A percentile compares a stretch with the other conserved stretches of the same genome.
Conservation (phyloP, 2,797 vertebrate genomes). For the Ctenopoma multispine region DNA sequence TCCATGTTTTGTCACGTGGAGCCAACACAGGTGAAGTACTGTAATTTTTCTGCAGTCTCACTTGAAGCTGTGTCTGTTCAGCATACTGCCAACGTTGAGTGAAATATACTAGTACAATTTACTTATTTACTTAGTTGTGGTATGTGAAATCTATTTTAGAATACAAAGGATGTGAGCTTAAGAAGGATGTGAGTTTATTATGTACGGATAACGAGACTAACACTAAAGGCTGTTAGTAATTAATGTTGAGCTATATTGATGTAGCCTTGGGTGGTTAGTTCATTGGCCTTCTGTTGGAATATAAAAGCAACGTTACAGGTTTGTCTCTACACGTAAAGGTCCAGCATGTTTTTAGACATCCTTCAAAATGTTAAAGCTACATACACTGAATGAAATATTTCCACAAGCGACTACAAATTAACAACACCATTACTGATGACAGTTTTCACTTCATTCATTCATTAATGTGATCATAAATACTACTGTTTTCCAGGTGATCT, state of each 20-base stretch:
- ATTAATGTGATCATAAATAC: neutral
- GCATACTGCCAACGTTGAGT: neutral
- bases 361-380: neutral
- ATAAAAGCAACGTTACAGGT: neutral
- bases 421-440: no score
- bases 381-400: neutral
- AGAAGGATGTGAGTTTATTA: neutral
- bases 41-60: neutral
- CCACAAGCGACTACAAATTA: no score
- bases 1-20: constrained; percentile 99
- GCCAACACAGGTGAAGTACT: constrained; percentile 89
- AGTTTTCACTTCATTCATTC: neutral
- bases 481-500: constrained; percentile 90
- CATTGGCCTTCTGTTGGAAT: neutral
- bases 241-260: neutral
- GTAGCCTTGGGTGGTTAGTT: neutral
- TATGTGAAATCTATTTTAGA: neutral
- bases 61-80: neutral
- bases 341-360: neutral
- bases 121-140: neutral
- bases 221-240: neutral
- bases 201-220: no score
- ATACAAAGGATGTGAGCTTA: neutral
- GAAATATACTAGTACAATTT: neutral
- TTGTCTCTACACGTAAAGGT: neutral